These are phyloP conservation scores for Aphaenogaster rudis DNA, from an alignment of 1,140 invertebrate species.

Conservation along the genomic window DNA sequence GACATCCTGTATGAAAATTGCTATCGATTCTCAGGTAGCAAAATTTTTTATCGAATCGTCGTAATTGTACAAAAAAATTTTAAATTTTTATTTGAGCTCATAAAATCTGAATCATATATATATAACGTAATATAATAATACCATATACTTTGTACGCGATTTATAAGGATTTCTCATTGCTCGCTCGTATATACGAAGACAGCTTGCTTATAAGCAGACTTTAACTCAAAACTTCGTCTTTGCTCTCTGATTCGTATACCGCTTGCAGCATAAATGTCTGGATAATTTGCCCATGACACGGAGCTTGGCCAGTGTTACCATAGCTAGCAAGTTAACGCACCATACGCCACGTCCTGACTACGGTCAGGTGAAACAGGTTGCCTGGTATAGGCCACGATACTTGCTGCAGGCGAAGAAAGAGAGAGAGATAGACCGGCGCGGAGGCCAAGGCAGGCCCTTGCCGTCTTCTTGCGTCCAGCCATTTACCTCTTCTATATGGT, in stretches of 20 bases:
- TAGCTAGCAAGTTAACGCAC: conserved; percentile 59
- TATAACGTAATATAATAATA: neutral
- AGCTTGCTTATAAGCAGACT: conserved; percentile 19
- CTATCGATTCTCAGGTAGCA: neutral
- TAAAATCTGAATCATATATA: neutral
- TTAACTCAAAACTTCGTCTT: conserved; percentile 11
- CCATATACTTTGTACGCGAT: neutral
- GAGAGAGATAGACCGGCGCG: conserved; percentile 13
- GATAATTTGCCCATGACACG: conserved; percentile 69
- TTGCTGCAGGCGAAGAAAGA: conserved; percentile 38
- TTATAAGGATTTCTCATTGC: neutral
- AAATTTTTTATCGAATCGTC: neutral
- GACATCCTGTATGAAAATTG: neutral
- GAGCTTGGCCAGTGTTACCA: conserved; percentile 63
- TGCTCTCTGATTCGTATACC: conserved; percentile 27
- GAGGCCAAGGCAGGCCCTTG: conserved; percentile 66
- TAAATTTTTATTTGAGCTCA: neutral
- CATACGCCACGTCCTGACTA: conserved; percentile 51
- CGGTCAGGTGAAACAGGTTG: conserved; percentile 74
- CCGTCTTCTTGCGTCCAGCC: conserved; percentile 67
- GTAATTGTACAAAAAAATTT: too few species aligned
- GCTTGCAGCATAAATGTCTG: conserved; percentile 58
- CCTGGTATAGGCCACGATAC: conserved; percentile 24
- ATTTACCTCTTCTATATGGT: conserved; percentile 76
- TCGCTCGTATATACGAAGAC: neutral